Conservation (phyloP, 2,888 invertebrate species). For the Nomada lathburiana region DNA sequence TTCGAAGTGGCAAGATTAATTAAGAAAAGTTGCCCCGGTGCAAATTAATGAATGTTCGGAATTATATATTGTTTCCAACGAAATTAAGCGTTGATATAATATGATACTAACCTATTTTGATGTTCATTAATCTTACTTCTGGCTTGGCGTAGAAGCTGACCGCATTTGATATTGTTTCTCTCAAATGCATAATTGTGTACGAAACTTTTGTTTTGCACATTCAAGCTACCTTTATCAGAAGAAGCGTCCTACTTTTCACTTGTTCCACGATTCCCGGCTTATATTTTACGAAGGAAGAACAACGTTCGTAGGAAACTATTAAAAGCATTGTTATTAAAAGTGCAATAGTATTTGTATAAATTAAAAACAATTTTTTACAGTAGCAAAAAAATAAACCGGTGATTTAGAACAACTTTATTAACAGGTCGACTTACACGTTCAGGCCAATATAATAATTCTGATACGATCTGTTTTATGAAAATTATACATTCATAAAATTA, state of each 20-base stretch:
- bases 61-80: constrained; percentile 1
- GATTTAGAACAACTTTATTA: too few species aligned
- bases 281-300: background rate
- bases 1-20: background rate
- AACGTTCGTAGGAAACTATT: background rate
- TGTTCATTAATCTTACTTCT: constrained; percentile 8
- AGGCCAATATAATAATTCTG: too few species aligned
- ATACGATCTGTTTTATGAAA: too few species aligned
- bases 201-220: constrained; percentile 1
- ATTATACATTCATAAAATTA: too few species aligned
- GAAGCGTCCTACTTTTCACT: background rate
- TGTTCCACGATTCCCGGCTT: background rate
- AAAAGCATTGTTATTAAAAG: too few species aligned
- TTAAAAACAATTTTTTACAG: too few species aligned
- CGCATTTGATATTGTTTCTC: background rate
- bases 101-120: background rate
- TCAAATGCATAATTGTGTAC: background rate
- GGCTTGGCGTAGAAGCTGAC: background rate
- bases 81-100: background rate
- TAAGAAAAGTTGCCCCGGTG: background rate
- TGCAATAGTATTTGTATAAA: too few species aligned
- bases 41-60: background rate
- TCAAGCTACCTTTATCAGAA: background rate
- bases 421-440: too few species aligned
- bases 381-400: too few species aligned